phyloP scores from a whole-genome alignment of 2,113 vertebrate species.

The Physeter macrocephalus region DNA sequence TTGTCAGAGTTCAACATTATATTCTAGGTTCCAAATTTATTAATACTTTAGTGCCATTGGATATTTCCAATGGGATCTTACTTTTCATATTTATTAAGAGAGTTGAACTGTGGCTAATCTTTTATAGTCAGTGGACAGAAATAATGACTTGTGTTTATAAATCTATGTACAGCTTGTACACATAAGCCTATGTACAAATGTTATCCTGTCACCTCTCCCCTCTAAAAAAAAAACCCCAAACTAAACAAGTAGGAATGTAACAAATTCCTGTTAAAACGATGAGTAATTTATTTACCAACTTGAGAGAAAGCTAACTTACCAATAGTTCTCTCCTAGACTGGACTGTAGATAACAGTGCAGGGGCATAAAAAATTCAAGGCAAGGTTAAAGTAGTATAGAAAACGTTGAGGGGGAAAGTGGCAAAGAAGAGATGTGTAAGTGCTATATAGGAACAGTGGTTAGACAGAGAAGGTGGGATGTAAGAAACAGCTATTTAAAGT shows the following conservation, averaged over 20 bases:
- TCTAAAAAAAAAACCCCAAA: background rate
- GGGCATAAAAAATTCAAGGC: background rate
- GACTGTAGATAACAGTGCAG: background rate
- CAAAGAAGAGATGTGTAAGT: background rate
- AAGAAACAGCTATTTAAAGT: background rate
- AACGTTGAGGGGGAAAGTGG: background rate
- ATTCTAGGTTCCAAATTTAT: background rate
- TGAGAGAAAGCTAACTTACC: too few relatives aligned
- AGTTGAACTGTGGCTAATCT: background rate
- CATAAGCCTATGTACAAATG: background rate
- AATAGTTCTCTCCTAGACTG: background rate
- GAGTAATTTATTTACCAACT: constrained; percentile 30
- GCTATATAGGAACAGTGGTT: background rate
- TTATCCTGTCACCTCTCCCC: background rate
- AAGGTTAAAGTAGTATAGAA: background rate
- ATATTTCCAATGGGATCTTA: constrained; percentile 2
- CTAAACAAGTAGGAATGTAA: constrained; percentile 22
- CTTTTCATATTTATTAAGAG: constrained; percentile 16
- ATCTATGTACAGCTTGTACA: background rate
- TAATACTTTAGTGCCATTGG: background rate
- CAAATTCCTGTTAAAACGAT: background rate
- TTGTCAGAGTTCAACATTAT: constrained; percentile 5
- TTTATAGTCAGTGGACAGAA: background rate
- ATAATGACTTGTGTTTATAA: background rate
- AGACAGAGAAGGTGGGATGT: background rate